These are phyloP conservation scores for Ptychadena robeensis DNA, from an alignment of 2,797 vertebrate genomes.

Conservation along the genomic window DNA sequence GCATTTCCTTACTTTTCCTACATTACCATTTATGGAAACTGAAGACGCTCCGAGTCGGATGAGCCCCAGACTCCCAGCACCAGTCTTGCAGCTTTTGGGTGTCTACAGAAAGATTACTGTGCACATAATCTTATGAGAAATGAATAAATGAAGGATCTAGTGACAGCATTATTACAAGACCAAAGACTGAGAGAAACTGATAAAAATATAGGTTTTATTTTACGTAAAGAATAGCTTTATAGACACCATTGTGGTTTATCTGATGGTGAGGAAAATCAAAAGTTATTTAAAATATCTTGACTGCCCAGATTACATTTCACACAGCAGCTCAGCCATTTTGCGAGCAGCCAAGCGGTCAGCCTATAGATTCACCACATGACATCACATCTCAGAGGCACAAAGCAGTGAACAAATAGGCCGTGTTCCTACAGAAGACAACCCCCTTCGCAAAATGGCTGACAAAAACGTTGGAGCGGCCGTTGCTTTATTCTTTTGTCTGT, in stretches of 20 bases:
- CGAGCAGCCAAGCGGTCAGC: neutral
- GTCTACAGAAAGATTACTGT: too few relatives aligned
- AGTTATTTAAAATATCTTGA: neutral
- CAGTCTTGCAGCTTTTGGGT: too few relatives aligned
- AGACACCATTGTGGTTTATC: constrained; percentile 6
- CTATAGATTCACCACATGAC: neutral
- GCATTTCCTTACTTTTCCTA: too few relatives aligned
- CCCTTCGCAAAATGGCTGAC: neutral
- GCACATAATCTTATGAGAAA: too few relatives aligned
- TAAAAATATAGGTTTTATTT: constrained; percentile 33
- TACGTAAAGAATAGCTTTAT: constrained; percentile 21
- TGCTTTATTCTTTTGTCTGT: neutral
- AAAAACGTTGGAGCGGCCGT: neutral
- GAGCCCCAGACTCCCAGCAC: too few relatives aligned
- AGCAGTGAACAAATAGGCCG: neutral
- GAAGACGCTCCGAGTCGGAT: too few relatives aligned
- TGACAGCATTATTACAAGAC: neutral
- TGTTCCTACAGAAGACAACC: neutral
- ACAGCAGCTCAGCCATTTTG: neutral
- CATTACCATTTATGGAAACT: too few relatives aligned
- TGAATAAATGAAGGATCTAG: too few relatives aligned
- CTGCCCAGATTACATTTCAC: constrained; percentile 1
- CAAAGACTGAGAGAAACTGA: neutral
- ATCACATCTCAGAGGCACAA: neutral
- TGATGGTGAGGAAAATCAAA: neutral